Percentiles rank a stretch among this genome's conserved stretches.
Conservation (phyloP, 2,113 vertebrate species). For the Candoia aspera region DNA sequence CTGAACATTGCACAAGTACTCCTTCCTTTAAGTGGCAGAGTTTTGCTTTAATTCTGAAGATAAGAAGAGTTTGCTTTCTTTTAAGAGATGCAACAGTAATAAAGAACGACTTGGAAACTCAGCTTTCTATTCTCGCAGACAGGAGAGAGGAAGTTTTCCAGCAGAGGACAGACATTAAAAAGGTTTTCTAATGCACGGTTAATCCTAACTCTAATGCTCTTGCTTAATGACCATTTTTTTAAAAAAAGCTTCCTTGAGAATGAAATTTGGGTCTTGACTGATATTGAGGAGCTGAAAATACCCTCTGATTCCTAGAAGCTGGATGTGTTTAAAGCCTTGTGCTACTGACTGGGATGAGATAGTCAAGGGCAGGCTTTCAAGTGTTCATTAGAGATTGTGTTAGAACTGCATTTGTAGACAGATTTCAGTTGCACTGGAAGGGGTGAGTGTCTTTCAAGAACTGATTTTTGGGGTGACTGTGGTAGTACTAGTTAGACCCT, state of each 20-base stretch:
- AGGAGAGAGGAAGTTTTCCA: background rate
- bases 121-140: background rate
- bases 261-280: conserved; percentile 4
- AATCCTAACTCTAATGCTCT: background rate
- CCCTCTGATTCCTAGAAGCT: background rate
- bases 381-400: background rate
- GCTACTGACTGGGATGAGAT: background rate
- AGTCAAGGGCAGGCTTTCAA: background rate
- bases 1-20: no score
- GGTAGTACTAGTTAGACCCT: background rate
- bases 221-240: background rate
- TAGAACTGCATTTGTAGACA: no score
- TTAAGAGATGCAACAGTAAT: background rate
- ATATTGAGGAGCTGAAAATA: conserved; percentile 1
- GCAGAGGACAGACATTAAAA: background rate
- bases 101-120: background rate
- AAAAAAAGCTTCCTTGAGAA: background rate
- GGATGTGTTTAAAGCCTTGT: background rate
- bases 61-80: background rate
- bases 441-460: background rate
- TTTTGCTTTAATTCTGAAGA: background rate
- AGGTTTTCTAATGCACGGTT: background rate
- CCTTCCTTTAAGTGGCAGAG: background rate
- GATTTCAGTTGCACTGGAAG: background rate
- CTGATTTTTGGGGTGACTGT: background rate